Conservation (phyloP, 2,113 vertebrate species). For the Phaethornis superciliosus region DNA sequence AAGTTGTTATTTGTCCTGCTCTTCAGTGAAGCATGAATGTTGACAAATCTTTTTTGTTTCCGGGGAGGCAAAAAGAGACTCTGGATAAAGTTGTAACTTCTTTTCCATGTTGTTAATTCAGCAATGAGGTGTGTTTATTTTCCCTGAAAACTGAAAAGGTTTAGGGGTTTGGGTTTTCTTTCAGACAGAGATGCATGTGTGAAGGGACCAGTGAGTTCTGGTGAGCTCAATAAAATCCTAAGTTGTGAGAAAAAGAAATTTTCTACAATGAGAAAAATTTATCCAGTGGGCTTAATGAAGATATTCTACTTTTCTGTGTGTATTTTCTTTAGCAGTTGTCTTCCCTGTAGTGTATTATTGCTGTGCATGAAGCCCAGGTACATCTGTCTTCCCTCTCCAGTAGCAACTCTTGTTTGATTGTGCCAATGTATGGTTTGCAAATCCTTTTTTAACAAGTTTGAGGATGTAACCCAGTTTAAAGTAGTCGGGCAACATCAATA, state of each 20-base stretch:
- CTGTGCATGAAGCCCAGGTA: neutral
- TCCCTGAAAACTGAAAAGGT: neutral
- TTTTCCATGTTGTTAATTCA: neutral
- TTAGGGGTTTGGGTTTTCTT: neutral
- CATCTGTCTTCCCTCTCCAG: neutral
- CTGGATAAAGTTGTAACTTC: neutral
- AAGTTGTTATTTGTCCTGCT: neutral
- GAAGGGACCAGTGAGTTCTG: neutral
- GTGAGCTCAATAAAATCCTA: neutral
- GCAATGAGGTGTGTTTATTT: neutral
- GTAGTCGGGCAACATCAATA: neutral
- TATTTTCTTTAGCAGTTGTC: neutral
- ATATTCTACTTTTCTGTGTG: rapidly evolving
- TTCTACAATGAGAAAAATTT: neutral
- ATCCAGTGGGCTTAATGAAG: neutral
- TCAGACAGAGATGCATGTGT: neutral
- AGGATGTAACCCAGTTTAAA: neutral
- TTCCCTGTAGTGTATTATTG: neutral
- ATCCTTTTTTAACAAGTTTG: neutral
- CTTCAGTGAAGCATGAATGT: rapidly evolving
- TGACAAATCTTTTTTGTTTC: neutral
- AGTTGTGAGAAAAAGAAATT: neutral
- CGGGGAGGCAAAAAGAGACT: rapidly evolving
- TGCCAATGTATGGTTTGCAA: neutral
- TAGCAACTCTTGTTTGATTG: neutral